Percentiles rank a stretch among this genome's conserved stretches.
phyloP scores from a whole-genome alignment of 1,140 invertebrate species.

The Geopemphigus sp. region DNA sequence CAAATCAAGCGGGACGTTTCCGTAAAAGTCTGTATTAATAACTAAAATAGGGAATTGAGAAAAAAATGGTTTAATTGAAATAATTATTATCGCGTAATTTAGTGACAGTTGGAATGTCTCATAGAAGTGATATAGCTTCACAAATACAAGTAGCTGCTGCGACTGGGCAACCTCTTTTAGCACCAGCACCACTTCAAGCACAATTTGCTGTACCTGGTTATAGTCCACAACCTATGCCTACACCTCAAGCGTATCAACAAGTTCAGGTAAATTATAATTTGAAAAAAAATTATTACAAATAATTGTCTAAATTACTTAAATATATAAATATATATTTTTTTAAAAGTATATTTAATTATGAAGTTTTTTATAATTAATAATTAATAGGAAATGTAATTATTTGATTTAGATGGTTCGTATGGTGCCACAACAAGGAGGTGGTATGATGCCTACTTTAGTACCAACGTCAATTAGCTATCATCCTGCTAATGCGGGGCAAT shows the following conservation, averaged over 20 bases:
- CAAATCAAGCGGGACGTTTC: constrained; percentile 41
- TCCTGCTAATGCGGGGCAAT: constrained; percentile 58
- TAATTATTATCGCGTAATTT: constrained; percentile 52
- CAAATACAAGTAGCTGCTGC: constrained; percentile 73
- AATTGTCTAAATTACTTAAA: too few species aligned
- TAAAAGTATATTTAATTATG: not conserved
- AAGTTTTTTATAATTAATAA: not conserved
- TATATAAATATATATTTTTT: too few species aligned
- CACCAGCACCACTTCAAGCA: constrained; percentile 62
- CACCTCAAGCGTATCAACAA: constrained; percentile 56
- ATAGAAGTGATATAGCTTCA: constrained; percentile 62
- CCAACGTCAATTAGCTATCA: constrained; percentile 57
- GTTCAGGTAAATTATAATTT: constrained; percentile 42
- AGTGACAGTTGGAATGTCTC: constrained; percentile 64
- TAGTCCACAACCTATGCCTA: constrained; percentile 58
- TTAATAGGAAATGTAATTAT: not conserved
- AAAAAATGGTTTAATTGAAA: not conserved
- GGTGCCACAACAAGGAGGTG: constrained; percentile 54
- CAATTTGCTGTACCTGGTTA: constrained; percentile 57
- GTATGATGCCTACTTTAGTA: constrained; percentile 54
- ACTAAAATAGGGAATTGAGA: not conserved
- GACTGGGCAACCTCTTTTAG: constrained; percentile 79
- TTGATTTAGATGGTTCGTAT: constrained; percentile 61
- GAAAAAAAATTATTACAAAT: not conserved
- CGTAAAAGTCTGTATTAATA: constrained; percentile 43